Evolutionary conservation across 2,113 vertebrate species (phyloP).

Genomic region (Lonchura striata): DNA sequence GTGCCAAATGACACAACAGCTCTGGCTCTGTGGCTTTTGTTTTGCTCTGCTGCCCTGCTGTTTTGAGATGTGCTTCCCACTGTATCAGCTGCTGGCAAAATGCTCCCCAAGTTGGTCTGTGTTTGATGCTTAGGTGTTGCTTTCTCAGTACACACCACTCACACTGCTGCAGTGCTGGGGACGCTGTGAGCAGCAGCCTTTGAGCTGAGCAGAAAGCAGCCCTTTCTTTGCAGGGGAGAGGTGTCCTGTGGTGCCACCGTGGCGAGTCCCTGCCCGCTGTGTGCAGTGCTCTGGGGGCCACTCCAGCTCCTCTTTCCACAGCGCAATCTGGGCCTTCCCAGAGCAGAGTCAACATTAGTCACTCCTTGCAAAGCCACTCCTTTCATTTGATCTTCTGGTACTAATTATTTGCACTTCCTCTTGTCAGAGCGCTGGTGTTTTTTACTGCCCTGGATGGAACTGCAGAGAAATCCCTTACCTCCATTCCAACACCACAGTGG

Average conservation of each 20-base stretch:
- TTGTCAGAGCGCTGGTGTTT: not conserved
- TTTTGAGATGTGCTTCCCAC: not conserved
- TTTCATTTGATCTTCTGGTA: constrained; percentile 19
- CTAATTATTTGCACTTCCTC: constrained; percentile 25
- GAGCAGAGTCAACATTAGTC: not conserved
- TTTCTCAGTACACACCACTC: not conserved
- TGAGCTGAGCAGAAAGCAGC: not conserved
- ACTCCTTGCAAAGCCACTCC: constrained; percentile 9
- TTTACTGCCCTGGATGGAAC: not conserved
- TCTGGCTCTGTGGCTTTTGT: not conserved
- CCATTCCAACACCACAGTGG: not conserved
- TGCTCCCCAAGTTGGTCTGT: not conserved
- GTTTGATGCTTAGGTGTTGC: not conserved
- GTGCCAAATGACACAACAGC: not conserved
- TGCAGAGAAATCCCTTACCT: not conserved
- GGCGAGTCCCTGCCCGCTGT: not conserved
- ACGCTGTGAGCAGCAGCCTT: constrained; percentile 17
- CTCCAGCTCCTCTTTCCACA: not conserved
- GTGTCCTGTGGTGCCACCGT: not conserved
- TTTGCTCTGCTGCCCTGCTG: constrained; percentile 7
- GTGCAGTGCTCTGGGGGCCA: not conserved
- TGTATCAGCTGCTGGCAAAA: constrained; percentile 36
- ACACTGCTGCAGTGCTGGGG: not conserved
- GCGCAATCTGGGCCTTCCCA: not conserved
- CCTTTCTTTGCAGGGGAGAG: not conserved